phyloP scores from a whole-genome alignment of 2,797 vertebrate genomes.

The Lepilemur septentrionalis region DNA sequence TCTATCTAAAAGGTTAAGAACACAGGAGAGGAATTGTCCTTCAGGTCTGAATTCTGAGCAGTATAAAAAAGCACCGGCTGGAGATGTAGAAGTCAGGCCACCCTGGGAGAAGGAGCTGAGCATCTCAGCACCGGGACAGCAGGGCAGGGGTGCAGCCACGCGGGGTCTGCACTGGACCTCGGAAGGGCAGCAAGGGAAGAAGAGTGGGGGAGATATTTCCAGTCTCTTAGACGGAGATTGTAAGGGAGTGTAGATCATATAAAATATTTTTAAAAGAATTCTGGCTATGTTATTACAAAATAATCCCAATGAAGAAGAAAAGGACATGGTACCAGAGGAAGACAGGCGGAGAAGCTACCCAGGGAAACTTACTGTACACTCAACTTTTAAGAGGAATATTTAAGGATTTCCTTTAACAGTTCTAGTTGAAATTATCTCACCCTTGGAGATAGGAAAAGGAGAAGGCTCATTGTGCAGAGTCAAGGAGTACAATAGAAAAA shows the following conservation, averaged over 20 bases:
- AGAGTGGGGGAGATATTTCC: rapidly evolving
- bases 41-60: not conserved
- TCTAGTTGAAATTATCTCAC: not conserved
- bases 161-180: not conserved
- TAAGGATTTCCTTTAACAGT: not conserved
- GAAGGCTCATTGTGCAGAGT: not conserved
- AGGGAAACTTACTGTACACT: not conserved
- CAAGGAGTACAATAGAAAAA: not conserved
- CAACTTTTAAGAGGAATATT: not conserved
- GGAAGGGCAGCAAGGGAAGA: not conserved
- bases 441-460: not conserved
- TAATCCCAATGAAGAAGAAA: not conserved
- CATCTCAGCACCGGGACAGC: not conserved
- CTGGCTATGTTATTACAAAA: not conserved
- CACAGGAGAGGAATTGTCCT: not conserved
- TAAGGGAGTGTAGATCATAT: not conserved
- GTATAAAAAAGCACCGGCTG: not conserved
- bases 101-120: not conserved
- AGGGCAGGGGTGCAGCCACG: too few species aligned
- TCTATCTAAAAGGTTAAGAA: not conserved
- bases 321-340: not conserved
- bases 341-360: not conserved
- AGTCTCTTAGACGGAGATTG: not conserved
- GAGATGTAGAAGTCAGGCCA: not conserved
- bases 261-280: not conserved